Conservation (phyloP, 1,140 invertebrate species). For the Bombus sibiricus region DNA sequence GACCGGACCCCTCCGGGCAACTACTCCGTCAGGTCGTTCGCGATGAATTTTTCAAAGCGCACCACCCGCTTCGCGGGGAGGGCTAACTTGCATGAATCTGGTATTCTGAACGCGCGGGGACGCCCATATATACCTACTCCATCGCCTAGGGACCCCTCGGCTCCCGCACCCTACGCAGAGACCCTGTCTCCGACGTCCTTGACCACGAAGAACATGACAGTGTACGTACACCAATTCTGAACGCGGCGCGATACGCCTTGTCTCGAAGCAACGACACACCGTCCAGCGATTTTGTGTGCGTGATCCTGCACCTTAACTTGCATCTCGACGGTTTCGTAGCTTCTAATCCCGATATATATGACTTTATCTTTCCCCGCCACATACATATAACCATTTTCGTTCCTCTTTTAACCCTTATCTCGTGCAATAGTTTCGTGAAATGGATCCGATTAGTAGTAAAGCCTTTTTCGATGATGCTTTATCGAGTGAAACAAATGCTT, state of each 20-base stretch:
- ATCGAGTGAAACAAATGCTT: too few species aligned
- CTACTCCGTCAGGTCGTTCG: constrained; percentile 22
- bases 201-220: constrained; percentile 59
- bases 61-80: constrained; percentile 74
- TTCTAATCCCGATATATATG: background rate
- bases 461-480: too few species aligned
- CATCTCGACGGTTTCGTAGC: background rate
- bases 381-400: background rate
- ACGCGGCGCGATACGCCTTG: constrained; percentile 8
- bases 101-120: constrained; percentile 81
- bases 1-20: constrained; percentile 15
- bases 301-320: constrained; percentile 9
- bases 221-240: constrained; percentile 33
- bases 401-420: background rate
- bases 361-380: background rate
- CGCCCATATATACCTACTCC: constrained; percentile 80
- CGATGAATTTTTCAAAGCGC: constrained; percentile 63
- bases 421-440: too few species aligned
- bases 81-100: constrained; percentile 79
- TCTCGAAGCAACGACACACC: background rate
- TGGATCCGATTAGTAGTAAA: too few species aligned
- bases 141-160: constrained; percentile 68
- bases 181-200: constrained; percentile 59
- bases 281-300: background rate
- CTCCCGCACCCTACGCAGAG: constrained; percentile 60